Evolutionary conservation across 2,888 invertebrate species (phyloP).

Genomic region (Ophioninae sp.): DNA sequence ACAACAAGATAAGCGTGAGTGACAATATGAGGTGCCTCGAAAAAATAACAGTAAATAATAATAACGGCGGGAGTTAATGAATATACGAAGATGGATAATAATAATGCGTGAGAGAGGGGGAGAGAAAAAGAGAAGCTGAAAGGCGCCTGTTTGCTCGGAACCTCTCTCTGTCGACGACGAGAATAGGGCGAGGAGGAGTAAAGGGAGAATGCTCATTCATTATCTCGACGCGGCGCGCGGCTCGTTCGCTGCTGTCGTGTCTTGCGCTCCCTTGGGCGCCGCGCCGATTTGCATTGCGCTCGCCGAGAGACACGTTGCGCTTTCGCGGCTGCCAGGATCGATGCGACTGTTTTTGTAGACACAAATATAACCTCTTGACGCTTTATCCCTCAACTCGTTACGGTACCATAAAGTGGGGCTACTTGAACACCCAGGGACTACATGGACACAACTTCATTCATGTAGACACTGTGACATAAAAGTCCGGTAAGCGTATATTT

Average conservation of each 20-base stretch:
- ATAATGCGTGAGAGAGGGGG: conserved; percentile 18
- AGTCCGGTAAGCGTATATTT: too few species aligned
- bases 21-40: too few species aligned
- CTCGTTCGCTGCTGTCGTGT: conserved; percentile 53
- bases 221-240: conserved; percentile 57
- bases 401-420: too few species aligned
- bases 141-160: conserved; percentile 51
- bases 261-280: conserved; percentile 47
- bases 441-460: too few species aligned
- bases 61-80: too few species aligned
- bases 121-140: conserved; percentile 15
- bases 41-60: too few species aligned
- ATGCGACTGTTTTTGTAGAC: not conserved
- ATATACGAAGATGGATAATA: too few species aligned
- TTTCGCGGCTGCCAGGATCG: conserved; percentile 22
- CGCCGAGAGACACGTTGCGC: conserved; percentile 15
- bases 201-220: conserved; percentile 65
- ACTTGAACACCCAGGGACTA: too few species aligned
- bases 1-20: too few species aligned
- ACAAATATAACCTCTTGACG: not conserved
- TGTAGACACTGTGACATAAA: too few species aligned
- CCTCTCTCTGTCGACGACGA: conserved; percentile 35
- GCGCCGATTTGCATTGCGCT: conserved; percentile 32
- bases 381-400: too few species aligned
- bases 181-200: conserved; percentile 37